phyloP scores from a whole-genome alignment of 2,797 vertebrate species.

The Amblyraja radiata region DNA sequence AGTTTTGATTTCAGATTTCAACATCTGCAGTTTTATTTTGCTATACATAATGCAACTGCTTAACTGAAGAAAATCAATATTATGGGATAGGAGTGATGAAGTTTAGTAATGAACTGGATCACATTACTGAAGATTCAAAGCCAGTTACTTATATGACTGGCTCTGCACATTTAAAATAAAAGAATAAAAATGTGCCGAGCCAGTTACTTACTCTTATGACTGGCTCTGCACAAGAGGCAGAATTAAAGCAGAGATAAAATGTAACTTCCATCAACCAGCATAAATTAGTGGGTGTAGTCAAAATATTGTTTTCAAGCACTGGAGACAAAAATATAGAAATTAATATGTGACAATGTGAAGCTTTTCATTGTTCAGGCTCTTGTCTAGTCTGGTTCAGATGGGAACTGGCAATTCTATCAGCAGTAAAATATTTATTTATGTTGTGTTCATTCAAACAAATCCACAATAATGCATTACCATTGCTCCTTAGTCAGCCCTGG shows the following conservation, averaged over 20 bases:
- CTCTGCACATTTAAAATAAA: neutral
- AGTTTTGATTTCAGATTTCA: no score
- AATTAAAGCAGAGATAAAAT: conserved; percentile 17
- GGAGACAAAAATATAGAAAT: conserved; percentile 17
- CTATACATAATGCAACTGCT: neutral
- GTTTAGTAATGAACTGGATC: neutral
- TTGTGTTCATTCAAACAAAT: neutral
- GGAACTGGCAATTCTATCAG: neutral
- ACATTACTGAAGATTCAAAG: neutral
- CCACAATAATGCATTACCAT: neutral
- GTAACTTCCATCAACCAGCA: conserved; percentile 21
- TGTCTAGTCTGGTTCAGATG: neutral
- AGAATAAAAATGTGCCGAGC: neutral
- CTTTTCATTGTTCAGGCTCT: neutral
- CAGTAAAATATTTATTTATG: neutral
- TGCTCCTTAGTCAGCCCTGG: neutral
- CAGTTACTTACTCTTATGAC: conserved; percentile 1
- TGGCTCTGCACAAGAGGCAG: conserved; percentile 18
- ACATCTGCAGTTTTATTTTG: no score
- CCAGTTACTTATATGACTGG: neutral
- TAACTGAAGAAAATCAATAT: neutral
- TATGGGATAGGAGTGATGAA: conserved; percentile 15
- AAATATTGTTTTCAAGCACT: conserved; percentile 16
- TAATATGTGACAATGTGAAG: neutral
- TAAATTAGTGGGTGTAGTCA: conserved; percentile 15